Conservation (phyloP, 1,140 invertebrate species). For the Cotesia vestalis region DNA sequence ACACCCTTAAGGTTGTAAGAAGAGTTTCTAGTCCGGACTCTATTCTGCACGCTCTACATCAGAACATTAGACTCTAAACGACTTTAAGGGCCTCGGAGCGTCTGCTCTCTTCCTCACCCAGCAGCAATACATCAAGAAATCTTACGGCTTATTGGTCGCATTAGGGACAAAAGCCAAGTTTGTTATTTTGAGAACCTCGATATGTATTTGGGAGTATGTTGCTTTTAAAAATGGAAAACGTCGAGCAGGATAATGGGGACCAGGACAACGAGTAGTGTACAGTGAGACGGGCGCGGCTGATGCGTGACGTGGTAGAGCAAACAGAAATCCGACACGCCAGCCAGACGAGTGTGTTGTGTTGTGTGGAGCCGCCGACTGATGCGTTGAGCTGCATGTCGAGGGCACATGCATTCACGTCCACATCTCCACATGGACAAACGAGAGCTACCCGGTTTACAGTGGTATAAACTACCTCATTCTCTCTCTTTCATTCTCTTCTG, state of each 20-base stretch:
- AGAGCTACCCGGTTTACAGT: neutral
- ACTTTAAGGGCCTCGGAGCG: too few species aligned
- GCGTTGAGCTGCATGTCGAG: neutral
- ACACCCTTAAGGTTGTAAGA: too few species aligned
- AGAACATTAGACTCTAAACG: too few species aligned
- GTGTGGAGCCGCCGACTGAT: neutral
- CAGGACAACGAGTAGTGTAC: neutral
- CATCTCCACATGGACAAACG: neutral
- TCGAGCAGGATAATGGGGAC: neutral
- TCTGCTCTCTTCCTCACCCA: too few species aligned
- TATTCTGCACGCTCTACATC: too few species aligned
- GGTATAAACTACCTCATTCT: too few species aligned
- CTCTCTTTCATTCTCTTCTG: neutral
- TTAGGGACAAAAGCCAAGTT: too few species aligned
- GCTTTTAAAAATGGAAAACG: neutral
- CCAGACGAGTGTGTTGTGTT: constrained; percentile 14
- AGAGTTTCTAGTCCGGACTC: too few species aligned
- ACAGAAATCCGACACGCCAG: constrained; percentile 45
- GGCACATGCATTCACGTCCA: neutral
- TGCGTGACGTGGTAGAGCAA: constrained; percentile 42
- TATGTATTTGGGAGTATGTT: neutral
- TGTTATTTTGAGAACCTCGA: too few species aligned
- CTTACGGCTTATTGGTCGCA: too few species aligned
- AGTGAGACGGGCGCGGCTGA: constrained; percentile 34
- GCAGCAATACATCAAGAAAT: too few species aligned